Evolutionary conservation across 2,888 invertebrate genomes (phyloP), one percentile per base, ranked within the genome.

Genomic region (Taenaris catops): DNA sequence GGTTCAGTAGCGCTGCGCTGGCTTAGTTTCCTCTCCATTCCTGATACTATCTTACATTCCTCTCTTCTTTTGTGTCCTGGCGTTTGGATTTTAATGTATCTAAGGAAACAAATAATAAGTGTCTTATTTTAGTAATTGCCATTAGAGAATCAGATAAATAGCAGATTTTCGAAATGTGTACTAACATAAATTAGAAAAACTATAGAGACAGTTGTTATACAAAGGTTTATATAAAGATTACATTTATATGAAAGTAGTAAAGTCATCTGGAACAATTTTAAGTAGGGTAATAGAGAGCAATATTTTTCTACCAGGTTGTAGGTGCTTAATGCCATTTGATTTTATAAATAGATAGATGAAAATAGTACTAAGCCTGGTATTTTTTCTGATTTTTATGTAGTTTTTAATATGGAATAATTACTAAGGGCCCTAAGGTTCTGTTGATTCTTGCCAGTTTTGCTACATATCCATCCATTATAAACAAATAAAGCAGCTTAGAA

Each of bases 81-180:
- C 65, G 55, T 62, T 65, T 59, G 61, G 58, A 19, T 54, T 52
- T 53, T 46, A 58, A 55, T 58, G 56, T 72, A 70, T 63, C 48
- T 71, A 76, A 74, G 67, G 63, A 70, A 80, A 79, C 68, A 67
- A 66, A 81, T 76, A 69, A 76, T 79, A 79, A 76, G 83, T 84
- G 83, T 84, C 84, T 83, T 84, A 83, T 81, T 78, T 78, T 83
- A 86, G 83, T 78, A 79, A 75, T 66, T 67, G 67, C 75, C 74
- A 79, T 75, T 84, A 83, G 80, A 62, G 49, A 60, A 69, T 68
- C 74, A 78, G 72, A 71, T 83, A 81, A 80, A 49, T 83, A 81
- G 81, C 68, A 68, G 68, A 79, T 74, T 76, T 81, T 78, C 66
- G 62, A 81, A 78, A 74, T 71, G 55, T 83, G 67, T 81, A 80